phyloP scores from a whole-genome alignment of 2,888 invertebrate genomes.

The Tortricodes alternella region DNA sequence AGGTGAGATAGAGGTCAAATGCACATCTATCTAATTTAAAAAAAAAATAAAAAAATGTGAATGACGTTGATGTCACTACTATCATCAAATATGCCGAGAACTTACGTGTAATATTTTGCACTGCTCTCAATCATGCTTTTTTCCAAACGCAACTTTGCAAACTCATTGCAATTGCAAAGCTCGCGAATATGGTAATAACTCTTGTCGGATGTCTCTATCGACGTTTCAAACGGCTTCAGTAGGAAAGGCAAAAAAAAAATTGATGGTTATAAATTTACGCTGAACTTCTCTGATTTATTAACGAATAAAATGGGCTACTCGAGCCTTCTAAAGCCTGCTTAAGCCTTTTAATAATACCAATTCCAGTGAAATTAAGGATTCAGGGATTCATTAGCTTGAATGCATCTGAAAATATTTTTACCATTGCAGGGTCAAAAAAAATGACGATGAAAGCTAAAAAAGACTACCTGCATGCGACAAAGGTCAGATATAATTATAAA shows the following conservation, averaged over 20 bases:
- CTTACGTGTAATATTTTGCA: not conserved
- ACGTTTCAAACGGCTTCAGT: slow-evolving; percentile 10
- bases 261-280: slow-evolving; percentile 7
- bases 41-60: too few species aligned
- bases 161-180: slow-evolving; percentile 22
- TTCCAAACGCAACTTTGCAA: slow-evolving; percentile 4
- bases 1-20: too few species aligned
- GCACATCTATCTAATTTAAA: too few species aligned
- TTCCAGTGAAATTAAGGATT: not conserved
- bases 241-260: slow-evolving; percentile 3
- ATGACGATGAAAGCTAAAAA: too few species aligned
- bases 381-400: not conserved
- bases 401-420: not conserved
- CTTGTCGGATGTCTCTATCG: slow-evolving; percentile 15
- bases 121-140: slow-evolving; percentile 2
- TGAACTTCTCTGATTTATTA: slow-evolving; percentile 18
- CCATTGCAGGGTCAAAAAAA: too few species aligned
- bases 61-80: too few species aligned
- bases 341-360: slow-evolving; percentile 6
- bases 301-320: not conserved
- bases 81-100: too few species aligned
- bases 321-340: too few species aligned
- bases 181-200: slow-evolving; percentile 24
- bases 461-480: too few species aligned
- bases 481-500: too few species aligned